A percentile compares a stretch with the other conserved stretches of the same genome.
phyloP scores from a whole-genome alignment of 2,797 vertebrate genomes.

The Luscinia luscinia region DNA sequence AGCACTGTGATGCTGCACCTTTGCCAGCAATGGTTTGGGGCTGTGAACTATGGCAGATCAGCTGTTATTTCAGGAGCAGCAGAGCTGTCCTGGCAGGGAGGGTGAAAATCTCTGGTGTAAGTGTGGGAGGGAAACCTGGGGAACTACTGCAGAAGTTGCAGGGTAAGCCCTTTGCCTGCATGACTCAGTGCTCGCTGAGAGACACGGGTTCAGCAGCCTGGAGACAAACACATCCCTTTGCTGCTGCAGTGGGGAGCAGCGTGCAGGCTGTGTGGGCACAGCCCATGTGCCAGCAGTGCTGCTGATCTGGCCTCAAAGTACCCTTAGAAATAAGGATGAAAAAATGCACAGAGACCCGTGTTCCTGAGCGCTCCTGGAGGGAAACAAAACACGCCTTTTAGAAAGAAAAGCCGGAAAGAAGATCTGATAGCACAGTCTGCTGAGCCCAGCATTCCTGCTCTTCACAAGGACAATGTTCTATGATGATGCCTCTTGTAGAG shows the following conservation, averaged over 20 bases:
- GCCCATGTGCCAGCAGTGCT: background rate
- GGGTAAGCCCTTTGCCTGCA: conserved; percentile 42
- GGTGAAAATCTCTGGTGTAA: background rate
- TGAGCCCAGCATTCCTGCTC: background rate
- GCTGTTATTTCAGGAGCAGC: background rate
- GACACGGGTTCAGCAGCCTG: background rate
- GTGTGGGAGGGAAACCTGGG: conserved; percentile 49
- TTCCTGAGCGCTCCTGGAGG: background rate
- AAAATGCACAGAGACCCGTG: background rate
- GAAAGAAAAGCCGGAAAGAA: background rate
- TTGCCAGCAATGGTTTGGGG: background rate
- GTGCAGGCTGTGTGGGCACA: background rate
- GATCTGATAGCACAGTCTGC: background rate
- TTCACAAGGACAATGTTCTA: background rate
- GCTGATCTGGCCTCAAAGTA: conserved; percentile 1
- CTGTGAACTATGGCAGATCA: background rate
- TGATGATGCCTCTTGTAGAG: background rate
- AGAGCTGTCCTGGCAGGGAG: conserved; percentile 23
- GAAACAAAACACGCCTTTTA: background rate
- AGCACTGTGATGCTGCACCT: background rate
- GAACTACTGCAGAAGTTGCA: conserved; percentile 56
- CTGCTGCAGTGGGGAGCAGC: background rate
- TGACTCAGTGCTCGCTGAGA: conserved; percentile 2
- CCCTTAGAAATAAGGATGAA: background rate
- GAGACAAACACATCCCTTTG: background rate